phyloP scores from a whole-genome alignment of 2,797 vertebrate genomes.

The Silurus aristotelis region DNA sequence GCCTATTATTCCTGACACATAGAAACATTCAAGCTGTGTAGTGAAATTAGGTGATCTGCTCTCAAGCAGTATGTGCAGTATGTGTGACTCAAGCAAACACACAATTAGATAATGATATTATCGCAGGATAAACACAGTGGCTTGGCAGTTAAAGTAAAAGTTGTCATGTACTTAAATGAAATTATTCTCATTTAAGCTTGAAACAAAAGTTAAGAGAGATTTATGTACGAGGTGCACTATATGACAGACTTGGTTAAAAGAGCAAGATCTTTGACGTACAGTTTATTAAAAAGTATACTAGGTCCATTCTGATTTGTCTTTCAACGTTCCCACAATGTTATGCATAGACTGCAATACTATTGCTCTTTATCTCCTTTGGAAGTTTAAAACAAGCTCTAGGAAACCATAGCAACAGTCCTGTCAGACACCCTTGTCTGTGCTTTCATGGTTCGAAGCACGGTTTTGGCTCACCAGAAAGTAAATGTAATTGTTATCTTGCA shows the following conservation, averaged over 20 bases:
- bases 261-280: not conserved
- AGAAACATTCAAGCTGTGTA: conserved; percentile 36
- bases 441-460: conserved; percentile 62
- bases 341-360: conserved; percentile 65
- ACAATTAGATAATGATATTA: conserved; percentile 25
- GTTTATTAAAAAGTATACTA: not conserved
- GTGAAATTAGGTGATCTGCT: conserved; percentile 35
- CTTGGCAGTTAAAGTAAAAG: conserved; percentile 19
- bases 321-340: conserved; percentile 51
- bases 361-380: conserved; percentile 58
- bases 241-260: not conserved
- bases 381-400: conserved; percentile 65
- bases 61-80: conserved; percentile 31
- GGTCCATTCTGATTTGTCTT: conserved; percentile 26
- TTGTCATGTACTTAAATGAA: not conserved
- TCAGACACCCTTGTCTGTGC: conserved; percentile 58
- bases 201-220: not conserved
- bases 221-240: not conserved
- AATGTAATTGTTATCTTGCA: conserved; percentile 56
- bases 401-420: conserved; percentile 71
- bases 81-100: conserved; percentile 24
- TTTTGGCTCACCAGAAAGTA: conserved; percentile 50
- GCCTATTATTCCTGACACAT: not conserved
- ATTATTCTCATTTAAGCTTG: not conserved
- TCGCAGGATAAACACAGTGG: conserved; percentile 35